A percentile compares a stretch with the other conserved stretches of the same genome.
These are phyloP conservation scores for Gymnoscelis rufifasciata DNA, from an alignment of 2,888 invertebrate species.

Conservation along the genomic window DNA sequence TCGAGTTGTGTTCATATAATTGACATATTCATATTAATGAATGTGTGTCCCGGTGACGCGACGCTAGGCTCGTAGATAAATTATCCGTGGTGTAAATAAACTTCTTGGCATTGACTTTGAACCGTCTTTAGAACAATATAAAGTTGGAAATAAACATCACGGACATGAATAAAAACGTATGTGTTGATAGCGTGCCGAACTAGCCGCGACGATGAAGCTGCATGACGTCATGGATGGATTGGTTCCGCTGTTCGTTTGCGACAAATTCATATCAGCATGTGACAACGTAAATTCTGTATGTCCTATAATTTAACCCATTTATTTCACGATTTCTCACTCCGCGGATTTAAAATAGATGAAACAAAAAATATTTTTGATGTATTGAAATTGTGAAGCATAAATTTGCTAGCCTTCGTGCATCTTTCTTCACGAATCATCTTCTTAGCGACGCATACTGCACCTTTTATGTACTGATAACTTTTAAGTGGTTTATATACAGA, in stretches of 20 bases:
- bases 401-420: too few species aligned
- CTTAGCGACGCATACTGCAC: too few species aligned
- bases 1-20: conserved; percentile 24
- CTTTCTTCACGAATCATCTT: too few species aligned
- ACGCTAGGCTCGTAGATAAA: conserved; percentile 17
- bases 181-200: conserved; percentile 2
- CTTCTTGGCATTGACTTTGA: conserved; percentile 24
- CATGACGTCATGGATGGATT: neutral
- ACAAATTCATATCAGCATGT: too few species aligned
- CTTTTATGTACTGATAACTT: too few species aligned
- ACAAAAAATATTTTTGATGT: too few species aligned
- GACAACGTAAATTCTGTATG: too few species aligned
- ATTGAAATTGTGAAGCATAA: too few species aligned
- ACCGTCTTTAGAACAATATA: conserved; percentile 12
- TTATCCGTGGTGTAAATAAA: conserved; percentile 10
- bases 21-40: conserved; percentile 21
- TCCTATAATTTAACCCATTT: too few species aligned
- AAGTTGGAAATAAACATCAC: conserved; percentile 15
- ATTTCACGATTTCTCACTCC: too few species aligned
- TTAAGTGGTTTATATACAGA: too few species aligned
- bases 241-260: neutral
- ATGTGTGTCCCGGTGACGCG: conserved; percentile 12
- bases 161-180: conserved; percentile 3
- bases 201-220: neutral
- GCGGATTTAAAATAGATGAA: too few species aligned